Evolutionary conservation across 1,140 invertebrate genomes (phyloP).

Genomic region (Paralvinella palmiformis): DNA sequence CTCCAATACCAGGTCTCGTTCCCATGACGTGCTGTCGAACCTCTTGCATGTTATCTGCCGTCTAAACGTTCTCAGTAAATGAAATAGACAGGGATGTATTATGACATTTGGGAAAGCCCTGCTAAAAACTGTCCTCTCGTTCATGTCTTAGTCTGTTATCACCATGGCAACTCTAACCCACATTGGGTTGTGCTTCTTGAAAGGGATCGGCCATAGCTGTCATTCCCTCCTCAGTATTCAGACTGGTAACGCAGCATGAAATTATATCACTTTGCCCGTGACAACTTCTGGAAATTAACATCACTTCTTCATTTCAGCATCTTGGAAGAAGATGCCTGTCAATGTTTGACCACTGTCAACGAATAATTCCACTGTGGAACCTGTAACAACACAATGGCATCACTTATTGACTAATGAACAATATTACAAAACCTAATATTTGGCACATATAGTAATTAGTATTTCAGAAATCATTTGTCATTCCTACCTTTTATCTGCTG

Average conservation of each 20-base stretch:
- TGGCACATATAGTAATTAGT: too few species aligned
- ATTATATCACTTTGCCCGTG: slow-evolving; percentile 1
- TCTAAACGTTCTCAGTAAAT: neutral
- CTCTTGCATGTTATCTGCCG: neutral
- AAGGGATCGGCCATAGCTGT: neutral
- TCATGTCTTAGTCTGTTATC: too few species aligned
- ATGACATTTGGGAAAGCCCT: too few species aligned
- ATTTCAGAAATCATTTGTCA: neutral
- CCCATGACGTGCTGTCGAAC: too few species aligned
- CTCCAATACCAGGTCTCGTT: too few species aligned
- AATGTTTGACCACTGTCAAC: neutral
- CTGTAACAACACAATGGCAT: neutral
- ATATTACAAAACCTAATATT: too few species aligned
- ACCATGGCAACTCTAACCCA: slow-evolving; percentile 4
- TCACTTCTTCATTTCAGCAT: slow-evolving; percentile 5
- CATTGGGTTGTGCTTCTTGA: slow-evolving; percentile 1
- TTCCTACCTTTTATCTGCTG: slow-evolving; percentile 2
- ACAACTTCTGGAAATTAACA: neutral
- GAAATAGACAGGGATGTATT: neutral
- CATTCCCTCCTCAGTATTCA: neutral
- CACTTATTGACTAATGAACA: neutral
- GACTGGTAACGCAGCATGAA: neutral
- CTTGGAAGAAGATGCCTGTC: slow-evolving; percentile 2
- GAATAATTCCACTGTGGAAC: slow-evolving; percentile 4
- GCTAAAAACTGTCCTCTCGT: too few species aligned